These are phyloP conservation scores for Eupleurogrammus muticus DNA, from an alignment of 2,797 vertebrate species.

Conservation along the genomic window DNA sequence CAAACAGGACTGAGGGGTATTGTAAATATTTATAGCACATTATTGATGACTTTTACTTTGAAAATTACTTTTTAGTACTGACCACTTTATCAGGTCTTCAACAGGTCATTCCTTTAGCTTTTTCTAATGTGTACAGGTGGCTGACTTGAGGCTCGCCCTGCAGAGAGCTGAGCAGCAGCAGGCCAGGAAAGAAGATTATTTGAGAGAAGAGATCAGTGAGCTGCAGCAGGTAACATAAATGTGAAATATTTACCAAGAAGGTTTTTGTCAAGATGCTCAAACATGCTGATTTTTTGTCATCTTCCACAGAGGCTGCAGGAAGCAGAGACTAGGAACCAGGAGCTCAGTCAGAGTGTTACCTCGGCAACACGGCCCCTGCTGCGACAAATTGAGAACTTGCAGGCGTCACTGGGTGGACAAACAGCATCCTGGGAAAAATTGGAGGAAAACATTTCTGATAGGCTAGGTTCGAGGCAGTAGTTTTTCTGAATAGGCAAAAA, in stretches of 20 bases:
- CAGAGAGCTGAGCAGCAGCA: constrained; percentile 95
- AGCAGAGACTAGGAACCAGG: constrained; percentile 95
- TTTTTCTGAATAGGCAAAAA: constrained; percentile 3
- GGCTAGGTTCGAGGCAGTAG: constrained; percentile 87
- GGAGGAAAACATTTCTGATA: constrained; percentile 95
- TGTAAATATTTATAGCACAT: not conserved
- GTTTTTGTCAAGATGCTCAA: not conserved
- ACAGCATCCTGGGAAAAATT: constrained; percentile 95
- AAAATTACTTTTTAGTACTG: not conserved
- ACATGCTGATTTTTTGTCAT: not conserved
- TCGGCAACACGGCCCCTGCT: constrained; percentile 94
- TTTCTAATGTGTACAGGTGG: constrained; percentile 83
- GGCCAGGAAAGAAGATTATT: constrained; percentile 96
- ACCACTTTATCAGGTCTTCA: not conserved
- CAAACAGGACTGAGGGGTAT: too few relatives aligned
- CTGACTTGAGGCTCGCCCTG: constrained; percentile 91
- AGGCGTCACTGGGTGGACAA: constrained; percentile 92
- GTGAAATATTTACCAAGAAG: not conserved
- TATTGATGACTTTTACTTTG: not conserved
- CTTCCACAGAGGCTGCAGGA: constrained; percentile 91
- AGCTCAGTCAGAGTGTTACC: constrained; percentile 95
- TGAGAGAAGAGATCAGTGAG: constrained; percentile 95
- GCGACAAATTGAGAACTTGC: constrained; percentile 96
- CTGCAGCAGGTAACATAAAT: constrained; percentile 89
- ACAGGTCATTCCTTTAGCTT: not conserved